Evolutionary conservation across 2,113 vertebrate species (phyloP), one percentile per base, ranked within the genome.

Genomic region (Trochalopteron elliotii): DNA sequence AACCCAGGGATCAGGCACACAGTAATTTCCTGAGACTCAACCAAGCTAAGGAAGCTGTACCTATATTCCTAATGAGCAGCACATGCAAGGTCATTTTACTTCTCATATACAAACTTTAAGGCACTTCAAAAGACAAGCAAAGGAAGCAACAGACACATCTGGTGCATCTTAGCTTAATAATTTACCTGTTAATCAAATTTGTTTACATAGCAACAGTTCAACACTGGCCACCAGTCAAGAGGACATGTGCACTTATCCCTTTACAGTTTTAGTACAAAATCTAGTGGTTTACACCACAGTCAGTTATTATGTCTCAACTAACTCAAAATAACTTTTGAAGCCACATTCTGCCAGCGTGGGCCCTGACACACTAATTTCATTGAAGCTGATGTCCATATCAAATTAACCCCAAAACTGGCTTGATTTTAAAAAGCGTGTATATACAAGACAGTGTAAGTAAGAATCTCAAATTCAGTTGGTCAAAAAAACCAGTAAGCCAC

Each of bases 281-380:
- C 28, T 13, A 31, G 13, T 23, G n/a, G 5, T 49, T 79, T 87
- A 68, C 40, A 90, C 74, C 4, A 17, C 31, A 80, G 71, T 69
- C 63, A 85, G 37, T 57, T 60, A 80, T 31, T 61, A 30, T 17
- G 35, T 81, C 71, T 74, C 88, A 92, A 39, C 6, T 18, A 63
- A 85, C 55, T 30, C 19, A 90, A 86, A 94, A 55, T 55, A 90
- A 80, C 45, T 88, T 88, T 7, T 28, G 33, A 80, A 90, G 64
- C 15, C 59, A 79, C 28, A 33, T 24, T 77, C 16, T 69, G 50
- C n/a, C 79, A 65, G 15, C 14, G 21, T 72, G 50, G 15, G 75
- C n/a, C 27, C 45, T 67, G 60, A 69, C 59, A 50, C 1, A 13
- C 8, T 59, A 78, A 35, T 40, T 87, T 68, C 64, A 81, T 13